A percentile compares a stretch with the other conserved stretches of the same genome.
Evolutionary conservation across 2,888 invertebrate species (phyloP).

Genomic region (Fragum whitleyi): DNA sequence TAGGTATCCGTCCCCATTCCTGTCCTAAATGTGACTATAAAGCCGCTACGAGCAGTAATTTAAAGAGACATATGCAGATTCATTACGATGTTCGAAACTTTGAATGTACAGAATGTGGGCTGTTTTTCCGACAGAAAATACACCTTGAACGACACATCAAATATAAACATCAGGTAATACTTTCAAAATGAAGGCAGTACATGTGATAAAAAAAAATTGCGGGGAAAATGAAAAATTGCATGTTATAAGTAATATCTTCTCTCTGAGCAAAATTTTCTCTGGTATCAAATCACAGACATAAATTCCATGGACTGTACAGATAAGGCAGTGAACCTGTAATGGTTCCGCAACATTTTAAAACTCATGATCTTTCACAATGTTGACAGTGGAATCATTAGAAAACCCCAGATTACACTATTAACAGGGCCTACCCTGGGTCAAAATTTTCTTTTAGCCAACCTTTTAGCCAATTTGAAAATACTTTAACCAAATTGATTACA

Average conservation of each 20-base stretch:
- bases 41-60: slow-evolving; percentile 82
- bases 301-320: too few relatives aligned
- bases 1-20: slow-evolving; percentile 76
- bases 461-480: too few relatives aligned
- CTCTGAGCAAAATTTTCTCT: slow-evolving; percentile 2
- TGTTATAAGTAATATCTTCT: background rate
- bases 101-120: slow-evolving; percentile 75
- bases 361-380: too few relatives aligned
- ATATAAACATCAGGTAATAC: slow-evolving; percentile 82
- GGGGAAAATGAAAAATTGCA: slow-evolving; percentile 12
- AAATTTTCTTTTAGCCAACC: too few relatives aligned
- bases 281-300: too few relatives aligned
- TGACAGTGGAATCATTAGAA: too few relatives aligned
- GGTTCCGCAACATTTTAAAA: too few relatives aligned
- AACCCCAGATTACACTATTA: too few relatives aligned
- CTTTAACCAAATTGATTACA: too few relatives aligned
- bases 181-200: too few relatives aligned
- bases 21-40: slow-evolving; percentile 78
- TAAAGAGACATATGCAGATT: slow-evolving; percentile 81
- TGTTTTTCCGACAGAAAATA: slow-evolving; percentile 82
- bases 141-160: slow-evolving; percentile 83
- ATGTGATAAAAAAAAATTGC: background rate
- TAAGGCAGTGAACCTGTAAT: too few relatives aligned
- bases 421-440: too few relatives aligned
- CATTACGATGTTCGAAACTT: slow-evolving; percentile 79